Evolutionary conservation across 2,113 vertebrate genomes (phyloP), one percentile per base, ranked within the genome.

Genomic region (Furnarius figulus): DNA sequence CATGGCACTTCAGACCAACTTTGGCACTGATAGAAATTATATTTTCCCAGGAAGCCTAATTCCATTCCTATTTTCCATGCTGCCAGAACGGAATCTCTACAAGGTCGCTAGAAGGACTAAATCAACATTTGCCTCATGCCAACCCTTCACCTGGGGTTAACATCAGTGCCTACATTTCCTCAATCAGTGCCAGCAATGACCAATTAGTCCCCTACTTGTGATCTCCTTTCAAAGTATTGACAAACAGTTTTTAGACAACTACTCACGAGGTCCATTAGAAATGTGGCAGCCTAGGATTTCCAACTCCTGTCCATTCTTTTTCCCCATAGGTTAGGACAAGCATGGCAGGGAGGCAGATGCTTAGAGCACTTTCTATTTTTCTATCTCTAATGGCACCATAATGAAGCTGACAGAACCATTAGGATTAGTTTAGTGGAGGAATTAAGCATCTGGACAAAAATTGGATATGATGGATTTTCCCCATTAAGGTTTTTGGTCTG

Each of bases 401-500:
- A 96, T 88, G 87, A 97, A 96, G 74, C 75, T 96, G 90, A 95
- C 92, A 96, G 78, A 87, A 82, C 70, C 1, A 14, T 91, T 91
- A 90, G 63, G 83, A 97, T 98, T 89, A 97, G 90, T 86, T 97
- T 92, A 92, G 53, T 37, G 55, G 83, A 73, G 74, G 94, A 97
- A 96, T 95, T 94, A 95, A 87, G 95, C 95, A 97, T 97, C 93
- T 97, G 96, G 93, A 90, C 93, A 96, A 95, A 97, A 94, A 97
- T 94, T 95, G 94, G 87, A 97, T 96, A 97, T 92, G 95, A 96
- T 44, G 52, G 93, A 97, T 98, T 95, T 98, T 93, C 74, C 74
- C 95, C 93, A 95, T 95, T 97, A 97, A 92, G 92, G 83, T 24
- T 63, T 88, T 97, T 93, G 94, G 93, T 94, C 81, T 89, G 76